phyloP scores from a whole-genome alignment of 2,797 vertebrate genomes.

The Pangasius macronema region DNA sequence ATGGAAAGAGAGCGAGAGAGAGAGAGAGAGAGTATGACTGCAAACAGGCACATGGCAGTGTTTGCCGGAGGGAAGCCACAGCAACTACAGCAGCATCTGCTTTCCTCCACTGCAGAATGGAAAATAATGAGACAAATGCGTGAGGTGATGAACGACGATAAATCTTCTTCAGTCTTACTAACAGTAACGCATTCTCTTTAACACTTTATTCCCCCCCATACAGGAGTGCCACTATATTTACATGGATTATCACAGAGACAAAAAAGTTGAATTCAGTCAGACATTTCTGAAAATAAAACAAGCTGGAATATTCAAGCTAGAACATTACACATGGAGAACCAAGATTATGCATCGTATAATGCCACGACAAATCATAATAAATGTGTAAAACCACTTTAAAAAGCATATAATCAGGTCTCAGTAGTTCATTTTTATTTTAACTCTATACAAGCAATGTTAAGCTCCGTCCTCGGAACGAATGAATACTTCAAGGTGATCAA shows the following conservation, averaged over 20 bases:
- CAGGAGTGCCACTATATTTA: constrained; percentile 28
- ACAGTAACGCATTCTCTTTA: constrained; percentile 15
- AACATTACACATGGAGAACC: constrained; percentile 13
- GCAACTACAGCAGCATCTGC: constrained; percentile 23
- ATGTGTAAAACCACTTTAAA: constrained; percentile 33
- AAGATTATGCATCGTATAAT: constrained; percentile 22
- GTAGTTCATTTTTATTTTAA: constrained; percentile 23
- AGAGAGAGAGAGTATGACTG: neutral
- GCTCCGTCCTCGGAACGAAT: constrained; percentile 27
- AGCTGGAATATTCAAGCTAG: constrained; percentile 8
- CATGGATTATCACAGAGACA: constrained; percentile 39
- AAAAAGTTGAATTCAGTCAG: constrained; percentile 27
- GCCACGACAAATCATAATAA: constrained; percentile 29
- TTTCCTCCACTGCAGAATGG: constrained; percentile 27
- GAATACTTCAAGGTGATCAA: constrained; percentile 39
- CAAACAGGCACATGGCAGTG: constrained; percentile 31
- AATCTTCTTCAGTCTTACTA: constrained; percentile 19
- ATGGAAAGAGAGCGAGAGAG: constrained; percentile 6
- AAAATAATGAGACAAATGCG: neutral
- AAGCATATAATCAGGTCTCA: constrained; percentile 16
- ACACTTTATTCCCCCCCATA: neutral
- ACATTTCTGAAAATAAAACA: constrained; percentile 28
- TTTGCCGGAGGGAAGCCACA: constrained; percentile 29
- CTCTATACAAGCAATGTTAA: constrained; percentile 11
- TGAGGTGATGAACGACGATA: neutral